These are phyloP conservation scores for Caranx melampygus DNA, from an alignment of 2,113 vertebrate species.

Conservation along the genomic window DNA sequence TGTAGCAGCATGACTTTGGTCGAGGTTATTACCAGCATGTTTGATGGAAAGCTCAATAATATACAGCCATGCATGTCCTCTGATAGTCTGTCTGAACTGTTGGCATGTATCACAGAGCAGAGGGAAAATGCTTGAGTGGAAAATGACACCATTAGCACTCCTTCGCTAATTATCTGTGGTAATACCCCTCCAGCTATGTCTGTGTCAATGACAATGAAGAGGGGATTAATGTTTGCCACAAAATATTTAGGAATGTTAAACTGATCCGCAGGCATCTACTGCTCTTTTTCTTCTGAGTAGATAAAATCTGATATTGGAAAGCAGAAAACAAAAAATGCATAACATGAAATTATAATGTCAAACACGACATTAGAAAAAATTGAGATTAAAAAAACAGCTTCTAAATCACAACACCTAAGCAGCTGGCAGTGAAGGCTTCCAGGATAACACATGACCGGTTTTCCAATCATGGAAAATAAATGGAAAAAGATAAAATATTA, in stretches of 20 bases:
- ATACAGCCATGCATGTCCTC: constrained; percentile 12
- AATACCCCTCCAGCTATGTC: constrained; percentile 45
- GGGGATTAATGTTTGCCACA: constrained; percentile 45
- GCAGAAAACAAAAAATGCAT: background rate
- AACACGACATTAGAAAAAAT: background rate
- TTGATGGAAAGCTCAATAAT: constrained; percentile 43
- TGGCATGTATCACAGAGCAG: constrained; percentile 34
- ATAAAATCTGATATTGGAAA: constrained; percentile 7
- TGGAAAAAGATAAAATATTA: too few species aligned
- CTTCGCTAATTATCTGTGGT: constrained; percentile 57
- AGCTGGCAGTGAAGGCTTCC: background rate
- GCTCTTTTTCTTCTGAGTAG: background rate
- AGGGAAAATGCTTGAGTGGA: constrained; percentile 12
- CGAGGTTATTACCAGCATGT: constrained; percentile 39
- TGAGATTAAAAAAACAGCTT: constrained; percentile 8
- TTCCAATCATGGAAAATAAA: too few species aligned
- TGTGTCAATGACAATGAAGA: constrained; percentile 48
- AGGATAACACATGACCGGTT: too few species aligned
- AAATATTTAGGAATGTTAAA: constrained; percentile 25
- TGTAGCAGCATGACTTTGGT: constrained; percentile 47
- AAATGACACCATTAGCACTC: constrained; percentile 56
- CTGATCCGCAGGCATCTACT: constrained; percentile 22
- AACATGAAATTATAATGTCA: background rate
- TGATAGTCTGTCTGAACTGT: constrained; percentile 27
- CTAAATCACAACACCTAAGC: background rate